These are phyloP conservation scores for Apodemia mormo DNA, from an alignment of 2,888 invertebrate species.

Conservation along the genomic window DNA sequence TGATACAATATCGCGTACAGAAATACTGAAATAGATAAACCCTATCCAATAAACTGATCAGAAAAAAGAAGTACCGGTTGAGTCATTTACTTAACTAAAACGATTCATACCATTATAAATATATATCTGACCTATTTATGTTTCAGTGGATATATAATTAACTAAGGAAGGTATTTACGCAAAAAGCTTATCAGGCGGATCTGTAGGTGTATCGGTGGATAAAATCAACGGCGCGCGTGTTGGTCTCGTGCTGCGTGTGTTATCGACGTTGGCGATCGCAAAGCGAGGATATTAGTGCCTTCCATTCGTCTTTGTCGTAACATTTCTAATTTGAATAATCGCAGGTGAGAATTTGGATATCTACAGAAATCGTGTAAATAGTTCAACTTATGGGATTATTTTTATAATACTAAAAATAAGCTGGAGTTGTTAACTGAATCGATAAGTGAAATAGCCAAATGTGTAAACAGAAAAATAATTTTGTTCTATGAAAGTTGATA, in stretches of 20 bases:
- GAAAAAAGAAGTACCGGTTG: constrained; percentile 6
- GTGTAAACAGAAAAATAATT: too few relatives aligned
- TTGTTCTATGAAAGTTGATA: too few relatives aligned
- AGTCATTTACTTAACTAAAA: constrained; percentile 11
- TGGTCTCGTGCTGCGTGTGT: constrained; percentile 51
- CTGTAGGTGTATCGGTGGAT: constrained; percentile 71
- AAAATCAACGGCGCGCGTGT: constrained; percentile 75
- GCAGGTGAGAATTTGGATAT: constrained; percentile 65
- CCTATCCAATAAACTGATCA: constrained; percentile 6
- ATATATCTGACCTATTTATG: constrained; percentile 21
- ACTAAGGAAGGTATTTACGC: constrained; percentile 71
- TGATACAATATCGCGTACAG: not conserved
- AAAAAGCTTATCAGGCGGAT: constrained; percentile 75
- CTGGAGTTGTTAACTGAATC: too few relatives aligned
- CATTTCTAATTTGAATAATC: constrained; percentile 81
- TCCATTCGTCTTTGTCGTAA: constrained; percentile 81
- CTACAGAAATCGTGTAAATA: not conserved
- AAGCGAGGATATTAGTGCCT: constrained; percentile 75
- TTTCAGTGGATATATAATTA: constrained; percentile 52
- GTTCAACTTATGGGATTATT: too few relatives aligned
- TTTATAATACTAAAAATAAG: too few relatives aligned
- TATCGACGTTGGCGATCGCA: constrained; percentile 70
- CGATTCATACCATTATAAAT: constrained; percentile 8
- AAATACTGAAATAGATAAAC: constrained; percentile 1
- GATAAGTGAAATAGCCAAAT: too few relatives aligned